Evolutionary conservation across 2,797 vertebrate genomes (phyloP).

Genomic region (Centroberyx gerrardi): DNA sequence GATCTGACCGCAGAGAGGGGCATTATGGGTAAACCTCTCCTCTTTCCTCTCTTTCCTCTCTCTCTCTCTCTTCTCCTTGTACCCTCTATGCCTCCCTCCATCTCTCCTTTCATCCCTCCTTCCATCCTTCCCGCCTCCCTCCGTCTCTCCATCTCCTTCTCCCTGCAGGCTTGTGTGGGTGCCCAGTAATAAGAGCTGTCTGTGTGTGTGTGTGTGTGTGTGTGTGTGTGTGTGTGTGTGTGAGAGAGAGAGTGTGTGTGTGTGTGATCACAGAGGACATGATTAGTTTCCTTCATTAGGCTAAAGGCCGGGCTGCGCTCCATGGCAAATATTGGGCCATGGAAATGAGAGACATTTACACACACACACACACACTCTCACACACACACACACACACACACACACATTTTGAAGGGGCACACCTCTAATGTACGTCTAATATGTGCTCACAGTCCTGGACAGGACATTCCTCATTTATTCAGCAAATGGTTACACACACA

Average conservation of each 20-base stretch:
- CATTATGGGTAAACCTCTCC: constrained; percentile 45
- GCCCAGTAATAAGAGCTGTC: constrained; percentile 41
- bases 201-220: constrained; percentile 21
- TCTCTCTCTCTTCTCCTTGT: constrained; percentile 19
- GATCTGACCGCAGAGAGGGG: constrained; percentile 58
- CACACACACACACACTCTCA: constrained; percentile 27
- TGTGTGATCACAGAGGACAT: constrained; percentile 73
- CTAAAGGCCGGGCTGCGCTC: constrained; percentile 77
- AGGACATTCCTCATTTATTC: constrained; percentile 71
- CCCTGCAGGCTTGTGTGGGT: constrained; percentile 21
- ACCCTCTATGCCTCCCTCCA: constrained; percentile 32
- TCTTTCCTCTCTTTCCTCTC: constrained; percentile 40
- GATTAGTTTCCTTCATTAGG: constrained; percentile 83
- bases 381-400: constrained; percentile 32
- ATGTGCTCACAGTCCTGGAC: constrained; percentile 44
- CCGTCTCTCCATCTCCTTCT: constrained; percentile 21
- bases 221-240: constrained; percentile 35
- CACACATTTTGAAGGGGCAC: constrained; percentile 38
- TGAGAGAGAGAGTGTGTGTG: constrained; percentile 26
- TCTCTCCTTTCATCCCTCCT: constrained; percentile 18
- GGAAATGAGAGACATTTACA: constrained; percentile 80
- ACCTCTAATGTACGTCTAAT: constrained; percentile 61
- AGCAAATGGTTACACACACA: constrained; percentile 41
- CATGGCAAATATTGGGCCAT: constrained; percentile 83
- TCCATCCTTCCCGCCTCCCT: constrained; percentile 6